Conservation (phyloP, 2,113 vertebrate genomes). For the Turnix velox region DNA sequence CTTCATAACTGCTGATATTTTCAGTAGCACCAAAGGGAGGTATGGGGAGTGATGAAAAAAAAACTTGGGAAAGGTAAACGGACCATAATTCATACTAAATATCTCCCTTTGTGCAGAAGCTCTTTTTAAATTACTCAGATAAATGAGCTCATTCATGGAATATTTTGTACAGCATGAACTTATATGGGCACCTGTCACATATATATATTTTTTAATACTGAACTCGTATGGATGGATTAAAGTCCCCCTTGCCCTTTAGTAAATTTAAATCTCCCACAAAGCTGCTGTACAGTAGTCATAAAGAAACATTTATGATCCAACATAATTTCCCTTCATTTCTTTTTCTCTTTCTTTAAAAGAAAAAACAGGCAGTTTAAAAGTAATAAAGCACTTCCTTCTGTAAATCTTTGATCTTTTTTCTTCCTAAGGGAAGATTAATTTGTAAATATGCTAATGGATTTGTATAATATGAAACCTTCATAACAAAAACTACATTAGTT, state of each 20-base stretch:
- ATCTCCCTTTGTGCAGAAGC: slow-evolving; percentile 57
- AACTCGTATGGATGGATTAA: slow-evolving; percentile 54
- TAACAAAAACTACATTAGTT: slow-evolving; percentile 76
- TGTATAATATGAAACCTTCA: slow-evolving; percentile 79
- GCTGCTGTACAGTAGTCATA: slow-evolving; percentile 69
- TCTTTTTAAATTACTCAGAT: slow-evolving; percentile 66
- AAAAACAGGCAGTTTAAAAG: slow-evolving; percentile 74
- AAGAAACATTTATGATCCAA: slow-evolving; percentile 76
- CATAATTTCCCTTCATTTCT: slow-evolving; percentile 72
- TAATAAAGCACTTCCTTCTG: slow-evolving; percentile 77
- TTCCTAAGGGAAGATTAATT: slow-evolving; percentile 82
- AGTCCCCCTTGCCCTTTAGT: slow-evolving; percentile 65
- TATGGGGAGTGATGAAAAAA: slow-evolving; percentile 63
- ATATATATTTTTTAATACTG: slow-evolving; percentile 66
- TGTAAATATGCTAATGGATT: slow-evolving; percentile 83
- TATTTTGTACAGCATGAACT: slow-evolving; percentile 62
- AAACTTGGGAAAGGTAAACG: slow-evolving; percentile 66
- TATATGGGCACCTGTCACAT: slow-evolving; percentile 67
- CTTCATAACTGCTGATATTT: slow-evolving; percentile 47
- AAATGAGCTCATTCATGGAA: slow-evolving; percentile 67
- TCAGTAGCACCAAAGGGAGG: slow-evolving; percentile 60
- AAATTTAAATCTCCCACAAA: slow-evolving; percentile 69
- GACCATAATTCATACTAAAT: slow-evolving; percentile 55
- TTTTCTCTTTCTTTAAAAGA: slow-evolving; percentile 61
- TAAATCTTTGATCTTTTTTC: slow-evolving; percentile 77